Evolutionary conservation across 1,140 invertebrate genomes (phyloP), one percentile per base, ranked within the genome.

Genomic region (Gryllus bimaculatus): DNA sequence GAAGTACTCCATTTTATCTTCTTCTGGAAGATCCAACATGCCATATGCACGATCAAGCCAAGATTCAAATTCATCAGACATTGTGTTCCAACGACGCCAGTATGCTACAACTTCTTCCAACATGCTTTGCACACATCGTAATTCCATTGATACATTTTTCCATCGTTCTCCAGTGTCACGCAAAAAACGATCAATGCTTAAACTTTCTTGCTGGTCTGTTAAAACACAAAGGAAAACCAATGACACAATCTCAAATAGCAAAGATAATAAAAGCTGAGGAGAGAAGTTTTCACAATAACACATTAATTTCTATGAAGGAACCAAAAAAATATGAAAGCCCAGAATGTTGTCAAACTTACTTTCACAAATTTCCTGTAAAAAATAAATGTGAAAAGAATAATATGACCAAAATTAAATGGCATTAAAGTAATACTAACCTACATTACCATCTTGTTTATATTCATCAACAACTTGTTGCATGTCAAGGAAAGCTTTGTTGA

Each of bases 381-480:
- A 39, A 39, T 39, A 39, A 39, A 39, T 39, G 1, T 39, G 26
- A 39, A 39, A 39, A 5, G 26, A 5, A 39, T 39, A 39, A 39
- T 39, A 39, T 39, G 26, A 39, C 26, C 26, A 39, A 39, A 39
- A 39, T 39, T 39, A 39, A 39, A 39, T 39, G 26, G 26, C 5
- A 39, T 39, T 39, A 5, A 5, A 39, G 26, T 2, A 39, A 77
- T 8, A 84, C 86, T 87, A 89, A 89, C 93, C 91, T 77, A 95
- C 90, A 86, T 93, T 91, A 81, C 93, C 93, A 74, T 96, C 93
- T 82, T 91, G 90, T 87, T 96, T 97, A 83, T 96, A 98, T 83
- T 95, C 94, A 74, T 97, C 95, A 49, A 94, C 92, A 74, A 96
- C 93, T 83, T 95, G 93, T 86, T 96, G 94, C 90, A 97, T 96